A percentile compares a stretch with the other conserved stretches of the same genome.
These are phyloP conservation scores for Drosophila sulfurigaster DNA, from an alignment of 1,140 invertebrate species.

Conservation along the genomic window DNA sequence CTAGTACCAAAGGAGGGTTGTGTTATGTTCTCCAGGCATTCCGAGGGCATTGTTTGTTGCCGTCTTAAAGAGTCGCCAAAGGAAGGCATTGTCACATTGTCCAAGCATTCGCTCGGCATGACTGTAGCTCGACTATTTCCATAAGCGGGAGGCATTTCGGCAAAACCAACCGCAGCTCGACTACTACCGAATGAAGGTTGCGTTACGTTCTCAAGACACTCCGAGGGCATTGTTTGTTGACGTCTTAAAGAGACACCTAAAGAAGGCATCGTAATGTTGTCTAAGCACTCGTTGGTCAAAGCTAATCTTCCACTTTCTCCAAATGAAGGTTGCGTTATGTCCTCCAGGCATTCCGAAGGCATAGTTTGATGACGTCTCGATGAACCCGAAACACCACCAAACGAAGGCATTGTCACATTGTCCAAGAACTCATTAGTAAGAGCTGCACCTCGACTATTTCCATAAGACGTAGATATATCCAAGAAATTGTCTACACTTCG, in stretches of 20 bases:
- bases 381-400: not conserved
- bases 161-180: no score
- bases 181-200: no score
- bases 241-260: not conserved
- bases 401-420: constrained; percentile 12
- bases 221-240: not conserved
- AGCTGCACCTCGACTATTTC: not conserved
- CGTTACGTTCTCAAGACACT: not conserved
- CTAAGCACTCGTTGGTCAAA: not conserved
- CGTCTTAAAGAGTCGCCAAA: not conserved
- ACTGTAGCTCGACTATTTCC: not conserved
- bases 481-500: no score
- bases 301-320: not conserved
- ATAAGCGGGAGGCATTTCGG: no score
- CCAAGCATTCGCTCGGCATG: not conserved
- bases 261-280: constrained; percentile 30
- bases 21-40: constrained; percentile 20
- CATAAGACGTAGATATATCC: not conserved
- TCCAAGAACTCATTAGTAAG: not conserved
- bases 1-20: constrained; percentile 15
- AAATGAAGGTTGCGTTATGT: constrained; percentile 19
- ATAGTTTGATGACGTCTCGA: constrained; percentile 6
- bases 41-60: constrained; percentile 6
- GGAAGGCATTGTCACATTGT: constrained; percentile 15
- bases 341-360: constrained; percentile 13